Conservation (phyloP, 1,140 invertebrate genomes). For the Elysia chlorotica region DNA sequence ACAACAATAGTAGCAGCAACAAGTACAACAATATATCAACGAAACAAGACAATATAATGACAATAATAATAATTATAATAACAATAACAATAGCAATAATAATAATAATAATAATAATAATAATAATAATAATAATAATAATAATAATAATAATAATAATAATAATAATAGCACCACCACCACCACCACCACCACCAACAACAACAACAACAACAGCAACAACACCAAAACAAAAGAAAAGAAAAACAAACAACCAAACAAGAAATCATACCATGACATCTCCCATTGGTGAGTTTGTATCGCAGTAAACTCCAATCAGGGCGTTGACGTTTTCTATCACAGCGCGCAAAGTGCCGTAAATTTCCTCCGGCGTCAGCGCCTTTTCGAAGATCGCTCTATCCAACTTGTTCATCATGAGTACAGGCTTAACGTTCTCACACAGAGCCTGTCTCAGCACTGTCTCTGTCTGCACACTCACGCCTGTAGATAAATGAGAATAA, state of each 20-base stretch:
- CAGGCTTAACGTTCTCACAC: slow-evolving; percentile 97
- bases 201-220: too few relatives aligned
- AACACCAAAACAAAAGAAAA: not conserved
- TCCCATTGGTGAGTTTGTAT: slow-evolving; percentile 92
- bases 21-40: too few relatives aligned
- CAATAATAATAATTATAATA: too few relatives aligned
- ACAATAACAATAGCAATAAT: too few relatives aligned
- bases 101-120: too few relatives aligned
- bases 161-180: too few relatives aligned
- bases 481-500: slow-evolving; percentile 63
- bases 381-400: slow-evolving; percentile 94
- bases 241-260: too few relatives aligned
- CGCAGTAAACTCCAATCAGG: slow-evolving; percentile 98
- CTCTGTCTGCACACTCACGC: slow-evolving; percentile 99
- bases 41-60: too few relatives aligned
- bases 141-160: too few relatives aligned
- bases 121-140: too few relatives aligned
- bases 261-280: slow-evolving; percentile 70
- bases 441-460: slow-evolving; percentile 98
- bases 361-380: slow-evolving; percentile 89
- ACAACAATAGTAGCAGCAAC: too few relatives aligned
- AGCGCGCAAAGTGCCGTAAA: slow-evolving; percentile 98
- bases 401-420: slow-evolving; percentile 99
- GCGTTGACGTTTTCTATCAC: slow-evolving; percentile 99
- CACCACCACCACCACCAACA: too few relatives aligned